A percentile compares a stretch with the other conserved stretches of the same genome.
These are phyloP conservation scores for Acleris literana DNA, from an alignment of 2,888 invertebrate genomes.

Conservation along the genomic window DNA sequence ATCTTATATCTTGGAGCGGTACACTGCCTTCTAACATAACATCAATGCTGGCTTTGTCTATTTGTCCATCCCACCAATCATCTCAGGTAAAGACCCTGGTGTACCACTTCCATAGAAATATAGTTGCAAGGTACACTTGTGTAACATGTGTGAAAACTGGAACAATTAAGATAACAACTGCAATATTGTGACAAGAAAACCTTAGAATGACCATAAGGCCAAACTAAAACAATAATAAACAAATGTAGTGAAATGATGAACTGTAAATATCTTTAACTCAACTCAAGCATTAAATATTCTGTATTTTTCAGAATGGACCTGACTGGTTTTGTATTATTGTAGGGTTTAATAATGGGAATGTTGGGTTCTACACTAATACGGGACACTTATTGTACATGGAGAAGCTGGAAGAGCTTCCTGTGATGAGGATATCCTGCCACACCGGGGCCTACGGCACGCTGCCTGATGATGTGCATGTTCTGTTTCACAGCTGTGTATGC, in stretches of 20 bases:
- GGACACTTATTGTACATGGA: conserved; percentile 92
- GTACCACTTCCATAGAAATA: too few species aligned
- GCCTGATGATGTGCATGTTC: conserved; percentile 88
- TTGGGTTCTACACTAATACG: conserved; percentile 95
- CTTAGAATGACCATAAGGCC: too few species aligned
- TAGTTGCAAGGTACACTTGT: too few species aligned
- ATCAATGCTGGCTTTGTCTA: conserved; percentile 63
- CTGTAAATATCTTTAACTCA: not conserved
- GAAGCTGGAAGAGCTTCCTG: conserved; percentile 91
- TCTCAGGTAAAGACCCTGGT: conserved; percentile 62
- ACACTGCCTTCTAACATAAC: conserved; percentile 71
- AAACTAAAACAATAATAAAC: too few species aligned
- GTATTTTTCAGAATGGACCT: conserved; percentile 84
- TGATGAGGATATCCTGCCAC: conserved; percentile 91
- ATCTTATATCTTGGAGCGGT: conserved; percentile 77
- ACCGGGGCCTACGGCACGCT: conserved; percentile 80
- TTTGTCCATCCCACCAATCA: conserved; percentile 74
- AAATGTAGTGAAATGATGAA: too few species aligned
- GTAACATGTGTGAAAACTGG: too few species aligned
- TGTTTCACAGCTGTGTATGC: conserved; percentile 88
- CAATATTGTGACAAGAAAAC: too few species aligned
- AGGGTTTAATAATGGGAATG: conserved; percentile 92
- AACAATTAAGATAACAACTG: too few species aligned
- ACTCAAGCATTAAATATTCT: conserved; percentile 6
- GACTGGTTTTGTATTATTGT: conserved; percentile 97